A percentile compares a stretch with the other conserved stretches of the same genome.
phyloP scores from a whole-genome alignment of 2,113 vertebrate genomes.

The mouse (Mus musculus) region DNA sequence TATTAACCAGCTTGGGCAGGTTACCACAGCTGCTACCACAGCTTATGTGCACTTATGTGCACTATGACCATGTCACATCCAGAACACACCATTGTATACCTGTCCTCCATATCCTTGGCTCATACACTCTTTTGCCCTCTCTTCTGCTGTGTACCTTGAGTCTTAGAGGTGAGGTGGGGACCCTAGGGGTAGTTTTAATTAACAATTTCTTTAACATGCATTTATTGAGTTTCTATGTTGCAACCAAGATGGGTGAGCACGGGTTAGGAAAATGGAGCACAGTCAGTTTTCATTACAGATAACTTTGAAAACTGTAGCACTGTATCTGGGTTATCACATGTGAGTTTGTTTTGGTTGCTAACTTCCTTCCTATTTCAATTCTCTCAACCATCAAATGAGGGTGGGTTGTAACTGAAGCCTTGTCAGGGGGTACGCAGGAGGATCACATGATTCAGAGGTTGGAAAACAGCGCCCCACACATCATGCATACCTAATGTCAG shows the following conservation, averaged over 20 bases:
- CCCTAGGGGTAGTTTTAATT: not conserved
- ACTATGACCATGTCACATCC: not conserved
- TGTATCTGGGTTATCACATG: not conserved
- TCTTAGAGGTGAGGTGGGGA: not conserved
- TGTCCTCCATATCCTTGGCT: not conserved
- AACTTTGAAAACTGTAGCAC: not conserved
- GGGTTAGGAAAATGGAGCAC: not conserved
- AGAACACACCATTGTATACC: not conserved
- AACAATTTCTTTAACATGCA: not conserved
- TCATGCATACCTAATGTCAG: not conserved
- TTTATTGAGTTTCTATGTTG: not conserved
- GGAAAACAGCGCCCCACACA: not conserved
- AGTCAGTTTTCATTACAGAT: not conserved
- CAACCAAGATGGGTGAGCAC: not conserved
- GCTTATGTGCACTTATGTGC: not conserved
- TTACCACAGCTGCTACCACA: not conserved
- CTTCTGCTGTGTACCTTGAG: not conserved
- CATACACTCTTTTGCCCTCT: not conserved
- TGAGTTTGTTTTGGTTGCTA: not conserved
- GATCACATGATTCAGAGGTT: not conserved
- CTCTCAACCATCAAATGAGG: not conserved
- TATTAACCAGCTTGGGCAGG: not conserved
- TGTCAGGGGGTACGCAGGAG: not conserved
- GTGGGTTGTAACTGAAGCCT: not conserved
- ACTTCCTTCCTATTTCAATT: not conserved